Conservation (phyloP, 2,113 vertebrate genomes). For the Osmerus eperlanus region DNA sequence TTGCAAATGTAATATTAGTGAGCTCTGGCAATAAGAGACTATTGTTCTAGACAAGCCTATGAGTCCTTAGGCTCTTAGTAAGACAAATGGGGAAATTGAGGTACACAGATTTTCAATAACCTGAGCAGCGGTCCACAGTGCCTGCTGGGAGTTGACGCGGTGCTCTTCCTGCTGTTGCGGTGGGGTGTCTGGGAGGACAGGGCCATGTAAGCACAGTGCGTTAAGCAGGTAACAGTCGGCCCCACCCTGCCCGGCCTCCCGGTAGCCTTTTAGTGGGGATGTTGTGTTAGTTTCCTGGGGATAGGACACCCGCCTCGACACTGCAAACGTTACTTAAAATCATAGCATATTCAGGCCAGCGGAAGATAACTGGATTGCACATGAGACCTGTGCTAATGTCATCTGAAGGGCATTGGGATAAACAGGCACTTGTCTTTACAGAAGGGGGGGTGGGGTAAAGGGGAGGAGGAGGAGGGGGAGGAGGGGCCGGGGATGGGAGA, state of each 20-base stretch:
- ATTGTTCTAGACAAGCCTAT: slow-evolving; percentile 75
- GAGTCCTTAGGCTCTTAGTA: slow-evolving; percentile 76
- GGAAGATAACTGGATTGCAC: slow-evolving; percentile 66
- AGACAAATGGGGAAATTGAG: slow-evolving; percentile 77
- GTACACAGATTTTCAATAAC: slow-evolving; percentile 77
- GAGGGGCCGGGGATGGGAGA: slow-evolving; percentile 57
- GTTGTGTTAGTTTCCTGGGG: slow-evolving; percentile 66
- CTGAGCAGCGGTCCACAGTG: slow-evolving; percentile 61
- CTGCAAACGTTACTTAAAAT: slow-evolving; percentile 65
- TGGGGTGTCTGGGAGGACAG: slow-evolving; percentile 27
- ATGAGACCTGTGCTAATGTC: slow-evolving; percentile 72
- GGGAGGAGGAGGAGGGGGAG: slow-evolving; percentile 20
- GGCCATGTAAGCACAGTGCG: slow-evolving; percentile 15
- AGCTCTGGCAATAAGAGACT: slow-evolving; percentile 76
- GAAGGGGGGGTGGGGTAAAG: slow-evolving; percentile 32
- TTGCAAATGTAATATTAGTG: slow-evolving; percentile 72
- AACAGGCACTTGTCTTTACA: slow-evolving; percentile 64
- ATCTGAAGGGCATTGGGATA: slow-evolving; percentile 73
- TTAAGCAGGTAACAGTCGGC: slow-evolving; percentile 70
- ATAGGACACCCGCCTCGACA: slow-evolving; percentile 51
- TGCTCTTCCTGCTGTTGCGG: slow-evolving; percentile 60
- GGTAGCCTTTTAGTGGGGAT: slow-evolving; percentile 69
- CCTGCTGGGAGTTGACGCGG: slow-evolving; percentile 58
- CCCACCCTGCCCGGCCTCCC: slow-evolving; percentile 51
- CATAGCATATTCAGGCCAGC: slow-evolving; percentile 64